These are phyloP conservation scores for Sebastiscus albofasciatus DNA, from an alignment of 2,797 vertebrate genomes.

Conservation along the genomic window DNA sequence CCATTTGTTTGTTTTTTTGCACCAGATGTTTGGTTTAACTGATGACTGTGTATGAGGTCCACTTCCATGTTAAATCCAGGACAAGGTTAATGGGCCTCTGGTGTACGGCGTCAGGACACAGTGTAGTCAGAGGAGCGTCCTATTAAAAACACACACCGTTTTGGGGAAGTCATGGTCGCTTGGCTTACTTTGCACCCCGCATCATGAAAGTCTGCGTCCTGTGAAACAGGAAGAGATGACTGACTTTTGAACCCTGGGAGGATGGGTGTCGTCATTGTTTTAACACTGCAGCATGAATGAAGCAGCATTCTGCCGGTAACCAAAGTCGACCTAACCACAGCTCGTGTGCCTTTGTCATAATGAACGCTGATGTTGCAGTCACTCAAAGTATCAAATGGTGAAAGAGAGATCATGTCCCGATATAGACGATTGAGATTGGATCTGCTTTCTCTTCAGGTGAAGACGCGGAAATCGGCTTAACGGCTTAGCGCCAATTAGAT, in stretches of 20 bases:
- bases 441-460: constrained; percentile 48
- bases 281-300: constrained; percentile 48
- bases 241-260: constrained; percentile 76
- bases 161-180: constrained; percentile 65
- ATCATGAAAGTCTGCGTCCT: constrained; percentile 75
- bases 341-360: background rate
- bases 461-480: constrained; percentile 39
- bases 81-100: constrained; percentile 62
- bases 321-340: background rate
- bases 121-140: constrained; percentile 37
- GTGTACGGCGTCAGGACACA: constrained; percentile 51
- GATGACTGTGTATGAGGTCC: constrained; percentile 20
- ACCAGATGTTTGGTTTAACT: constrained; percentile 18
- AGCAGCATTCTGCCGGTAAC: constrained; percentile 14
- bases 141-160: constrained; percentile 41
- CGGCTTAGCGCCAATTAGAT: constrained; percentile 55
- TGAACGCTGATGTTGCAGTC: background rate
- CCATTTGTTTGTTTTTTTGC: constrained; percentile 8
- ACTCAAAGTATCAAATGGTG: constrained; percentile 7
- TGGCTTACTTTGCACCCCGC: constrained; percentile 50
- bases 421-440: constrained; percentile 23
- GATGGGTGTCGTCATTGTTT: constrained; percentile 74
- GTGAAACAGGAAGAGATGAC: constrained; percentile 80
- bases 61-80: constrained; percentile 39
- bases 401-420: constrained; percentile 13